Evolutionary conservation across 2,888 invertebrate species (phyloP).

Genomic region (Drymonia ruficornis): DNA sequence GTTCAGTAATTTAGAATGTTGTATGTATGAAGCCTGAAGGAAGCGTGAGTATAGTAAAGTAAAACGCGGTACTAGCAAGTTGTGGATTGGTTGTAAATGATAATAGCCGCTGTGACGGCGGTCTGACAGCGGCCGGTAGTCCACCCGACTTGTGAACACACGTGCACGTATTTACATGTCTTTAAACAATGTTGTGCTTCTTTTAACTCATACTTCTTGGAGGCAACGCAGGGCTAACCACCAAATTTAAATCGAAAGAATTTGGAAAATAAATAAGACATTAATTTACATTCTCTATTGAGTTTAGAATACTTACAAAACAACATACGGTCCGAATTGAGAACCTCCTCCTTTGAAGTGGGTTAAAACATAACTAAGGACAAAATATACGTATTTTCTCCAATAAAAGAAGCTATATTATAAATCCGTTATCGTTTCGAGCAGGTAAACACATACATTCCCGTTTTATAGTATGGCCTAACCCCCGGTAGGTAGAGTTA

Average conservation of each 20-base stretch:
- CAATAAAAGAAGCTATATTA: not conserved
- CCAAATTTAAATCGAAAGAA: too few relatives aligned
- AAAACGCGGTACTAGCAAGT: not conserved
- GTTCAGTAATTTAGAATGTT: too few relatives aligned
- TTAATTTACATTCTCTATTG: too few relatives aligned
- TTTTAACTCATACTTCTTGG: not conserved
- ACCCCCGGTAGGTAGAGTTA: slow-evolving; percentile 2
- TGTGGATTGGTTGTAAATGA: too few relatives aligned
- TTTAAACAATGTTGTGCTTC: not conserved
- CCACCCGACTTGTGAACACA: not conserved
- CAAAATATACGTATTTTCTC: too few relatives aligned
- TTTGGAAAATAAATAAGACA: too few relatives aligned
- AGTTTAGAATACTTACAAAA: too few relatives aligned
- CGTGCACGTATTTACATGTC: not conserved
- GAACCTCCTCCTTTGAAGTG: too few relatives aligned
- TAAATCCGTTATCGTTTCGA: not conserved
- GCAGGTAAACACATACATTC: not conserved
- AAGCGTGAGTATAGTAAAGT: not conserved
- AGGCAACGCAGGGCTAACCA: not conserved
- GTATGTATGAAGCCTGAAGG: not conserved
- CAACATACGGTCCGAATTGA: too few relatives aligned
- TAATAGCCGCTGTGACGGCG: slow-evolving; percentile 21
- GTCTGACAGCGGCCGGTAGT: slow-evolving; percentile 31
- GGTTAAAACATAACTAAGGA: too few relatives aligned
- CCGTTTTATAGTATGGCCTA: slow-evolving; percentile 1